Percentiles rank a stretch among this genome's conserved stretches.
Evolutionary conservation across 2,797 vertebrate genomes (phyloP).

Genomic region (Acanthiza pusilla): DNA sequence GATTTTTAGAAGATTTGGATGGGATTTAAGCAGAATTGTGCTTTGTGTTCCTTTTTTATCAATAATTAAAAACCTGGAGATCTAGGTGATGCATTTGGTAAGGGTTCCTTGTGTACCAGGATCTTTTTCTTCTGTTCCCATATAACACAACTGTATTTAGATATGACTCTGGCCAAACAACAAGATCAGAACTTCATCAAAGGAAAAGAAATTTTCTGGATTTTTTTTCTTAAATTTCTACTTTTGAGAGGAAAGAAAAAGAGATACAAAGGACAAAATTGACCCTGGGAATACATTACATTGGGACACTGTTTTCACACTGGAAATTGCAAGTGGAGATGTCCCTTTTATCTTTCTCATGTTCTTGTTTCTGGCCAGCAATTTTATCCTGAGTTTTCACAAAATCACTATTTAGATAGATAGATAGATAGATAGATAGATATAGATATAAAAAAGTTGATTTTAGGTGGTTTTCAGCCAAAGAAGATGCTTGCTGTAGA

Average conservation of each 20-base stretch:
- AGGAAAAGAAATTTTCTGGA: not conserved
- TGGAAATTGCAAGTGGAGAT: not conserved
- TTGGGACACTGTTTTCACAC: not conserved
- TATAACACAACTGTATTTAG: not conserved
- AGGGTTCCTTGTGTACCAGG: not conserved
- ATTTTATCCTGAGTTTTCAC: not conserved
- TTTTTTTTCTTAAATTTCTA: not conserved
- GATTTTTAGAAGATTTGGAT: conserved; percentile 37
- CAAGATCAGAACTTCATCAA: not conserved
- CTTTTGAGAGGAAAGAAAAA: not conserved
- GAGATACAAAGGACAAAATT: not conserved
- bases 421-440: not conserved
- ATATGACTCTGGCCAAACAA: not conserved
- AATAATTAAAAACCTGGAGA: not conserved
- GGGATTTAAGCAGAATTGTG: not conserved
- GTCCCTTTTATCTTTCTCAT: not conserved
- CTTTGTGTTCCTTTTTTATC: not conserved
- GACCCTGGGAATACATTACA: not conserved
- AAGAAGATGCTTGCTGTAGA: not conserved
- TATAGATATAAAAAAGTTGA: not conserved
- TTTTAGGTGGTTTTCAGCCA: not conserved
- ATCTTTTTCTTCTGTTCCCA: not conserved
- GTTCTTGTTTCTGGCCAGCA: not conserved
- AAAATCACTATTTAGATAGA: not conserved
- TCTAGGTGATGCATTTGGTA: not conserved